Evolutionary conservation across 2,113 vertebrate species (phyloP).

Genomic region (Colossoma macropomum): DNA sequence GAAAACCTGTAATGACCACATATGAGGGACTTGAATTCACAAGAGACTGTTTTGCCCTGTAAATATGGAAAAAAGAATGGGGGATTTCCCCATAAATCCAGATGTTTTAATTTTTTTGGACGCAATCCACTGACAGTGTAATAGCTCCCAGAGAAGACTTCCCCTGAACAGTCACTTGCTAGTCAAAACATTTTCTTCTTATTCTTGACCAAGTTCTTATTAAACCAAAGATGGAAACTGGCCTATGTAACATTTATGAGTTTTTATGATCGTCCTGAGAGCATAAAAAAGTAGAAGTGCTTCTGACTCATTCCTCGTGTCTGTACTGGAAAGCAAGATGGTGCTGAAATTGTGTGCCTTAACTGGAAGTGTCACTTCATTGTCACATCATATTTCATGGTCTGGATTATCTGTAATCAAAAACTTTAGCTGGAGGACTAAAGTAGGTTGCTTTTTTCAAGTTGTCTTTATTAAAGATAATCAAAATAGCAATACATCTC

Average conservation of each 20-base stretch:
- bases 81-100: slow-evolving; percentile 61
- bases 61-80: slow-evolving; percentile 48
- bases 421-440: neutral
- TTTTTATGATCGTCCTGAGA: neutral
- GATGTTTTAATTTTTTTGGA: slow-evolving; percentile 60
- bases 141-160: slow-evolving; percentile 57
- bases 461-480: slow-evolving; percentile 81
- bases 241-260: neutral
- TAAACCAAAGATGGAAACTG: slow-evolving; percentile 18
- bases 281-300: neutral
- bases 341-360: neutral
- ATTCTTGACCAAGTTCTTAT: slow-evolving; percentile 56
- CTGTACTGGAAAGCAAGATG: neutral
- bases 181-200: slow-evolving; percentile 17
- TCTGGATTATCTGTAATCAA: neutral
- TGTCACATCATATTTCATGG: neutral
- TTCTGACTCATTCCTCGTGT: neutral
- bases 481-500: slow-evolving; percentile 75
- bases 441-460: slow-evolving; percentile 72
- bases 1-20: neutral
- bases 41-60: neutral
- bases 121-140: slow-evolving; percentile 49
- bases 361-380: neutral
- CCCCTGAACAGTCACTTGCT: neutral
- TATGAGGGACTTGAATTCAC: neutral